Percentiles rank a stretch among this genome's conserved stretches.
Conservation (phyloP, 2,113 vertebrate species). For the Hepsetus odoe region DNA sequence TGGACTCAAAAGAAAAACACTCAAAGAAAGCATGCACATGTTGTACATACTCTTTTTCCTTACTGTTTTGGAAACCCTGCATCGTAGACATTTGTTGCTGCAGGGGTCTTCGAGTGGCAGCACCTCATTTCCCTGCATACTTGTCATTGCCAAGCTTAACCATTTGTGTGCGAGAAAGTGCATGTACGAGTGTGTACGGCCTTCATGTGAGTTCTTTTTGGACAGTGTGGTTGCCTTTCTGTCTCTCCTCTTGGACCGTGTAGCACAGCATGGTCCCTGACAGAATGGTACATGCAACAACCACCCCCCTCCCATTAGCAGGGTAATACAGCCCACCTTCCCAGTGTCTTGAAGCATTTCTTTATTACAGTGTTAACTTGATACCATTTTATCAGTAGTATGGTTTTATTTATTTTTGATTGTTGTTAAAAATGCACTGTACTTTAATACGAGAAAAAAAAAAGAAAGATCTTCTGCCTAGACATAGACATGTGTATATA, state of each 20-base stretch:
- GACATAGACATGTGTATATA: constrained; percentile 67
- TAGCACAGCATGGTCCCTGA: constrained; percentile 31
- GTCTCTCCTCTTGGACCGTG: constrained; percentile 38
- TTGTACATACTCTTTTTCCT: constrained; percentile 64
- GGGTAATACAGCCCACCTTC: constrained; percentile 41
- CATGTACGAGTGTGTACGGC: background rate
- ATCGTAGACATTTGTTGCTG: constrained; percentile 22
- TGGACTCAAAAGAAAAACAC: constrained; percentile 62
- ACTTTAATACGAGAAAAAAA: constrained; percentile 67
- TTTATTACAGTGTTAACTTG: constrained; percentile 66
- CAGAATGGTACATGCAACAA: constrained; percentile 38
- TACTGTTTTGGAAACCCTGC: constrained; percentile 33
- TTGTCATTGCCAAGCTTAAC: background rate
- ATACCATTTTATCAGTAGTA: constrained; percentile 60
- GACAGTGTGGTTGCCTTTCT: constrained; percentile 2
- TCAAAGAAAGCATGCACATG: constrained; percentile 65
- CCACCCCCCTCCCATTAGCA: background rate
- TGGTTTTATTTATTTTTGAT: constrained; percentile 76
- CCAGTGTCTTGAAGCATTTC: constrained; percentile 62
- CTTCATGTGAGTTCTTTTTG: background rate
- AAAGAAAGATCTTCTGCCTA: constrained; percentile 63
- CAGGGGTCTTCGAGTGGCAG: constrained; percentile 14
- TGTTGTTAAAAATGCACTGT: constrained; percentile 68
- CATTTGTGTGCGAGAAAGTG: background rate
- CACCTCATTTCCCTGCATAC: background rate